phyloP scores from a whole-genome alignment of 2,797 vertebrate species.

The Coregonus suidteri region DNA sequence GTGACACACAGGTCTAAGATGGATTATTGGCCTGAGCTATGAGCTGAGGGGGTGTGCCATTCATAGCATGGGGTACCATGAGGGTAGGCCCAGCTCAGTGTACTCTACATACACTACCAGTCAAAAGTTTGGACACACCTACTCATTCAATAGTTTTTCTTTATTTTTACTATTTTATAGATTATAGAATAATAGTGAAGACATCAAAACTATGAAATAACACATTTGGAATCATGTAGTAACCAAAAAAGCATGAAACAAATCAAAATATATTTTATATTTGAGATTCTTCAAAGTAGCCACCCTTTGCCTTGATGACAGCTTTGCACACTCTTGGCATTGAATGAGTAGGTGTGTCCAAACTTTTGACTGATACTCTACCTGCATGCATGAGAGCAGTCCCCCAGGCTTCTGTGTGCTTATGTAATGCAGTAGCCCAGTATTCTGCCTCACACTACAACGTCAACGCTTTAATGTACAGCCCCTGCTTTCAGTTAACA shows the following conservation, averaged over 20 bases:
- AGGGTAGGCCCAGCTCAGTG: conserved; percentile 31
- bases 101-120: background rate
- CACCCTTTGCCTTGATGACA: no score
- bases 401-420: conserved; percentile 27
- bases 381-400: conserved; percentile 29
- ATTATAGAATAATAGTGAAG: no score
- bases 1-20: conserved; percentile 26
- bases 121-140: no score
- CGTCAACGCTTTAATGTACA: conserved; percentile 26
- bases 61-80: conserved; percentile 34
- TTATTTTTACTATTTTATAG: no score
- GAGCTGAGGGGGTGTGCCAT: conserved; percentile 28
- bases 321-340: no score
- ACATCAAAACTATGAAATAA: no score
- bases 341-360: no score
- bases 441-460: conserved; percentile 4
- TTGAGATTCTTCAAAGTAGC: no score
- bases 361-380: background rate
- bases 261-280: no score
- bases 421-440: conserved; percentile 31
- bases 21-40: conserved; percentile 36
- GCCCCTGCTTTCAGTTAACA: conserved; percentile 26
- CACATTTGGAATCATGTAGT: no score
- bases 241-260: no score
- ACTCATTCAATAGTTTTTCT: no score